These are phyloP conservation scores for Tuberolachnus salignus DNA, from an alignment of 2,888 invertebrate genomes.

Conservation along the genomic window DNA sequence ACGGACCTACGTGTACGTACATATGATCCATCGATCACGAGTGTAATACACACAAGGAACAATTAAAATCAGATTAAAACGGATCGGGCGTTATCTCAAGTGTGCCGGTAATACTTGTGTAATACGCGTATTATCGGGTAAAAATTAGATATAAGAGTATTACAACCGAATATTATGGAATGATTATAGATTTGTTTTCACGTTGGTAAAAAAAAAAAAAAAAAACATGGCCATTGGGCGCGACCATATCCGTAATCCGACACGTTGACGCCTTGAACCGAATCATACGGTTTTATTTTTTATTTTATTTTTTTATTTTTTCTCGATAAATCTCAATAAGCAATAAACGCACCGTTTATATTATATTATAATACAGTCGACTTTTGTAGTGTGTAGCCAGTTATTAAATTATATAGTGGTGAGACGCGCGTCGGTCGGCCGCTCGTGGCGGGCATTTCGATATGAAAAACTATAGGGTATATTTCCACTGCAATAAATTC, in stretches of 20 bases:
- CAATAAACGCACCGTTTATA: neutral
- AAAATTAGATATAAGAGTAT: too few species aligned
- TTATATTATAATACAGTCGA: neutral
- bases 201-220: too few species aligned
- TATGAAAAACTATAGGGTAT: constrained; percentile 35
- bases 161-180: too few species aligned
- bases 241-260: neutral
- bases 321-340: constrained; percentile 1
- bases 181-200: too few species aligned
- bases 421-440: constrained; percentile 15
- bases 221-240: too few species aligned
- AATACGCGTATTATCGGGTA: too few species aligned
- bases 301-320: neutral
- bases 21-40: too few species aligned
- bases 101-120: too few species aligned
- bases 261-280: constrained; percentile 13
- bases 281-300: neutral
- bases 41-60: too few species aligned
- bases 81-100: too few species aligned
- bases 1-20: too few species aligned
- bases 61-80: too few species aligned
- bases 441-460: constrained; percentile 17
- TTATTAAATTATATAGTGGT: neutral
- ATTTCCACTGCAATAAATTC: neutral
- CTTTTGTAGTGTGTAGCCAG: neutral